Conservation (phyloP, 2,113 vertebrate species). For the Thermophis baileyi region DNA sequence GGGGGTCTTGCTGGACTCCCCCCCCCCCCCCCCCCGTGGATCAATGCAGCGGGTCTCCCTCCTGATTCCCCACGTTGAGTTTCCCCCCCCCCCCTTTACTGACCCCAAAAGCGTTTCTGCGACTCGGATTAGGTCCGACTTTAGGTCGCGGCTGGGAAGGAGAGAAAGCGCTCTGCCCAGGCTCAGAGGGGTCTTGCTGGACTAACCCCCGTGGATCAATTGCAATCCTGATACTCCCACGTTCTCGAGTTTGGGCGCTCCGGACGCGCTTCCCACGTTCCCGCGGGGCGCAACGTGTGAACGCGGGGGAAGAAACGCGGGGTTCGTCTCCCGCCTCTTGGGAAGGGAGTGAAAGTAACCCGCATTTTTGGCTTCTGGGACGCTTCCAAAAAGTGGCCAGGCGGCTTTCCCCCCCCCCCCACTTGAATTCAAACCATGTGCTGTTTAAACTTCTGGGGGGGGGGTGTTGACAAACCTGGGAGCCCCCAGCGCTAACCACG, state of each 20-base stretch:
- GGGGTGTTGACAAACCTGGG: neutral
- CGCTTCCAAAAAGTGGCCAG: neutral
- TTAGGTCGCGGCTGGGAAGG: too few relatives aligned
- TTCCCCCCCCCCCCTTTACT: too few relatives aligned
- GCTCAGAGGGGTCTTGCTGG: too few relatives aligned
- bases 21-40: too few relatives aligned
- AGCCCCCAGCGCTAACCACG: neutral
- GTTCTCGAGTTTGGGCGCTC: neutral
- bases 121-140: too few relatives aligned
- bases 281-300: neutral
- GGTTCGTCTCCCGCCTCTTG: neutral
- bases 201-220: too few relatives aligned
- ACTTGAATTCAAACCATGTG: neutral
- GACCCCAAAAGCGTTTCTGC: too few relatives aligned
- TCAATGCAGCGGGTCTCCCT: too few relatives aligned
- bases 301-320: neutral
- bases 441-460: neutral
- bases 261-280: neutral
- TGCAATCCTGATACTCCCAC: too few relatives aligned
- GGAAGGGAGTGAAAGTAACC: neutral
- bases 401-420: neutral
- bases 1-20: too few relatives aligned
- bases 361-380: neutral
- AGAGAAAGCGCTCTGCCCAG: too few relatives aligned
- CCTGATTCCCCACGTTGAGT: too few relatives aligned